Base-by-base conservation (phyloP, 2,113 vertebrate species). In the Pristiophorus japonicus region DNA sequence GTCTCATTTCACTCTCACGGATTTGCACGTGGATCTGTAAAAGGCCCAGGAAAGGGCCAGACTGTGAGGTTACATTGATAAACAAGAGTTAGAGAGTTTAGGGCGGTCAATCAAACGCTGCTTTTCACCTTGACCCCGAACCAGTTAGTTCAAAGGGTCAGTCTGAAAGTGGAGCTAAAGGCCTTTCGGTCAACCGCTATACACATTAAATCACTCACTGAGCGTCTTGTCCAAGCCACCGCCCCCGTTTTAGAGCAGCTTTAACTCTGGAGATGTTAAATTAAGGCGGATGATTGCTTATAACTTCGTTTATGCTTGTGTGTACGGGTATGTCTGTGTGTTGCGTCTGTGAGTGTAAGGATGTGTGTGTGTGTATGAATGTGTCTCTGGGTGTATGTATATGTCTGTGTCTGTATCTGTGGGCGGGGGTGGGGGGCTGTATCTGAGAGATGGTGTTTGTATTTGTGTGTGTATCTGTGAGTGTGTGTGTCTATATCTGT, bases 71-170 rank as follows among this genome's bases (percentile, higher is more conserved):
- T 30, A 30, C 45, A 88, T 2, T 88, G 47, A 51, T 3, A 10
- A 27, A 47, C 85, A 88, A 30, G 45, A 27, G 45, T 8, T 47
- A 10, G 47, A 55, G 85, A 27, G 47, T 55, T 30, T 55, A 88
- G 47, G 47, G 45, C 45, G 47, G 45, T 88, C 22, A 88, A 27
- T 55, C 85, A 88, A 88, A 55, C 47, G 47, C 45, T 88, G 85
- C 45, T 88, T 88, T 88, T 51, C 85, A 88, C 85, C 85, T 88
- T 88, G 45, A 88, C 45, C 85, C 85, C 47, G 30, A 38, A 88
- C 27, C 85, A 27, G 85, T 88, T 88, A 55, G 85, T 45, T 30
- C 47, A 47, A 88, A 55, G 47, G 47, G 85, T 88, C 47, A 14
- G 24, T 8, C 27, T 81, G 38, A 81, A 81, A 42, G 75, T 81